Evolutionary conservation across 2,113 vertebrate species (phyloP).

Genomic region (Entosphenus tridentatus): DNA sequence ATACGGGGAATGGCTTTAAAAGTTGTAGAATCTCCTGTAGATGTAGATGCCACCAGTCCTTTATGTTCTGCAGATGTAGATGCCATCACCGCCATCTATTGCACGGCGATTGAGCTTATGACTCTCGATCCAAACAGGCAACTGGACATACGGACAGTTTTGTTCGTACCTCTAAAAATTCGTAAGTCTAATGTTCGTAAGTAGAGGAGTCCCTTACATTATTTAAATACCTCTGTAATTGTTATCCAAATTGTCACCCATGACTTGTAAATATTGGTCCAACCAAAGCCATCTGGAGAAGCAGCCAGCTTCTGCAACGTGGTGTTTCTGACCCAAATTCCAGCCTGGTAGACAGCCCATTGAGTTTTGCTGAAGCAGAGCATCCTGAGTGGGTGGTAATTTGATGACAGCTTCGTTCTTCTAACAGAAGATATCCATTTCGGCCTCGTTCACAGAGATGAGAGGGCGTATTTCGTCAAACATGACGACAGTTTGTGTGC

Average conservation of each 20-base stretch:
- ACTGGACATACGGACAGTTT: too few species aligned
- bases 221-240: not conserved
- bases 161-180: too few species aligned
- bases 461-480: not conserved
- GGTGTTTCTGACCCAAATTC: not conserved
- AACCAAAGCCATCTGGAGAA: slow-evolving; percentile 1
- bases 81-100: too few species aligned
- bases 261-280: not conserved
- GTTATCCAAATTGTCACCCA: not conserved
- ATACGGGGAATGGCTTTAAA: too few species aligned
- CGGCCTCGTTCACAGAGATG: not conserved
- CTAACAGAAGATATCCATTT: not conserved
- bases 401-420: not conserved
- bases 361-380: not conserved
- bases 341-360: not conserved
- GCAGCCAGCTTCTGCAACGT: not conserved
- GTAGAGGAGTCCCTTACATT: too few species aligned
- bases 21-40: too few species aligned
- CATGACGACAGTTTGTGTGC: not conserved
- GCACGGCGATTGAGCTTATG: too few species aligned
- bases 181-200: too few species aligned
- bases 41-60: too few species aligned
- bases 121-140: too few species aligned
- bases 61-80: too few species aligned
- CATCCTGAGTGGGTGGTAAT: not conserved